A percentile compares a stretch with the other conserved stretches of the same genome.
Evolutionary conservation across 1,140 invertebrate genomes (phyloP).

Genomic region (Acromyrmex charruanus): DNA sequence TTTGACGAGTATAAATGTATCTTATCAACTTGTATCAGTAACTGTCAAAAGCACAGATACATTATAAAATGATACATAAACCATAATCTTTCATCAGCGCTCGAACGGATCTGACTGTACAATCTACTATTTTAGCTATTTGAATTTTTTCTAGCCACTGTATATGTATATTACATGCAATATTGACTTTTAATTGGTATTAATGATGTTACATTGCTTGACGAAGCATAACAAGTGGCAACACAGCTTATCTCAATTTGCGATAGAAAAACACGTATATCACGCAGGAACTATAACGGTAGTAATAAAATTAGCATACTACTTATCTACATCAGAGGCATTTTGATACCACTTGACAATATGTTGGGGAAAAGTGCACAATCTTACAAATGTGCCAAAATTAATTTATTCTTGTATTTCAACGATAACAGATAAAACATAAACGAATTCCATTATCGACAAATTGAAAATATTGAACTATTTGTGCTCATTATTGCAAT

Average conservation of each 20-base stretch:
- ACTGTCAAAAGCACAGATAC: neutral
- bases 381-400: constrained; percentile 36
- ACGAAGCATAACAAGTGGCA: constrained; percentile 25
- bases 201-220: constrained; percentile 43
- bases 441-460: neutral
- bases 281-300: constrained; percentile 18
- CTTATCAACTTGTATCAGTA: constrained; percentile 2
- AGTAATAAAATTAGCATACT: constrained; percentile 54
- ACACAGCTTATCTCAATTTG: constrained; percentile 51
- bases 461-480: neutral
- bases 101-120: neutral
- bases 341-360: constrained; percentile 37
- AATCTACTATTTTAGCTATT: neutral
- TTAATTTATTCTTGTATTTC: constrained; percentile 28
- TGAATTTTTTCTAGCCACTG: neutral
- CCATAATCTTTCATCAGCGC: neutral
- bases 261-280: constrained; percentile 60
- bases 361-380: constrained; percentile 2
- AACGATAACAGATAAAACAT: neutral
- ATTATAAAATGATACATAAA: neutral
- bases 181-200: constrained; percentile 23
- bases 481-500: constrained; percentile 5
- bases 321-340: constrained; percentile 48
- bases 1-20: constrained; percentile 18
- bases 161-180: neutral